Base-by-base conservation (phyloP, 2,888 invertebrate genomes). In the Monopis laevigella region DNA sequence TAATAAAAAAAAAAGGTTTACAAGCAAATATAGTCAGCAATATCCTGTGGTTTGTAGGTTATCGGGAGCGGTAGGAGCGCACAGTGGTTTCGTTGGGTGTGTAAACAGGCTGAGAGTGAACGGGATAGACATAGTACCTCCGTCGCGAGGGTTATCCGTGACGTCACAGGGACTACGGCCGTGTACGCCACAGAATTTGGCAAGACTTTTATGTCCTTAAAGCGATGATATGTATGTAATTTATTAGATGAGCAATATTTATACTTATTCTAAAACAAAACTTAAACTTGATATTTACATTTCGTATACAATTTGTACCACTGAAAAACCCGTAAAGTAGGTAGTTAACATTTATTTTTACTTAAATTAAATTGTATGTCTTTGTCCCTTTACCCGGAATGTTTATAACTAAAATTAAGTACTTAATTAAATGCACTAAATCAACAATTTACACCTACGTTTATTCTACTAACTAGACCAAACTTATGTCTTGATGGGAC, bases 81-180 rank as follows among this genome's bases (percentile, higher is more conserved):
- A 84, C 39, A 83, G 85, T 42, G 93, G 94, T 8, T 86, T 95
- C 52, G 86, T 90, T 45, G 95, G 95, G 2, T 96, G 95, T 71
- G 85, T 96, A 43, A 86, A 87, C 47, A 88, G 92, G 45, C 78
- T 90, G 46, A 84, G 91, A 49, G 84, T 89, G 38, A 85, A 85
- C 49, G 81, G 85, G 44, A 63, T 63, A 32, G 86, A 88, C 59
- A 82, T 87, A 39, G 74, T 80, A 26, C 80, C 80, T 13, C 77
- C 75, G 0, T 75, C 86, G 43, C 82, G 86, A 34, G 81, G 75
- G 1, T 75, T 86, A 46, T 51, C 58, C 1, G 46, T 75, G 41
- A 56, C 61, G 4, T 62, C 69, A 3, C 64, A 62, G 41, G 77
- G 78, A 3, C 45, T 78, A 7, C 65, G 65, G 7, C 58, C 74